Percentiles rank a stretch among this genome's conserved stretches.
These are phyloP conservation scores for Myiothlypis chrysogaster DNA, from an alignment of 2,797 vertebrate genomes.

Conservation along the genomic window DNA sequence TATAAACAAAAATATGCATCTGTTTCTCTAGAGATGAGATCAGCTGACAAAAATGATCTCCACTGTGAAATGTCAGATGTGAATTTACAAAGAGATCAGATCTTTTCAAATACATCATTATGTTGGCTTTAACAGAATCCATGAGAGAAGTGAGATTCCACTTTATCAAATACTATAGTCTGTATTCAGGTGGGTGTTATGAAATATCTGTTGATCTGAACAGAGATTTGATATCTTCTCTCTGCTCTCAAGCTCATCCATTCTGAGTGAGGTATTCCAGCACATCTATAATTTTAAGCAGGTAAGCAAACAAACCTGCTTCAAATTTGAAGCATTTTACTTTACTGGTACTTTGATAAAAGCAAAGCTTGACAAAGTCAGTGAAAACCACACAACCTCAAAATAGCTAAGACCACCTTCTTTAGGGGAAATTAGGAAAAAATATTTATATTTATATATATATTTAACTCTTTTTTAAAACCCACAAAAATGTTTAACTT, in stretches of 20 bases:
- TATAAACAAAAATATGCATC: neutral
- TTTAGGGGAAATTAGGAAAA: neutral
- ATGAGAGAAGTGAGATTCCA: neutral
- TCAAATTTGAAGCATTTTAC: neutral
- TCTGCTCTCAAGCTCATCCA: neutral
- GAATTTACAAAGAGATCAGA: neutral
- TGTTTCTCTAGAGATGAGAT: neutral
- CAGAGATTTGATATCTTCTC: neutral
- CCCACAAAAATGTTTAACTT: neutral
- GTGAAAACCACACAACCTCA: neutral
- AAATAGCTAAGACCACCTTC: neutral
- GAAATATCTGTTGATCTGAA: neutral
- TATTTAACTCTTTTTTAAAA: neutral
- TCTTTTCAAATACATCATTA: conserved; percentile 1
- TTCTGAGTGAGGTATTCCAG: neutral
- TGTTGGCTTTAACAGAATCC: neutral
- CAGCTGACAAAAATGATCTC: neutral
- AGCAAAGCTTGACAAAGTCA: neutral
- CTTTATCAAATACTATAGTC: neutral
- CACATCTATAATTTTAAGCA: neutral
- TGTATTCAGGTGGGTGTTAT: neutral
- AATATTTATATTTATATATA: neutral
- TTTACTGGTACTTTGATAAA: neutral
- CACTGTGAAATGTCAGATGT: neutral
- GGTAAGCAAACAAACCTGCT: neutral